Evolutionary conservation across 2,888 invertebrate species (phyloP).

Genomic region (Diogma glabrata): DNA sequence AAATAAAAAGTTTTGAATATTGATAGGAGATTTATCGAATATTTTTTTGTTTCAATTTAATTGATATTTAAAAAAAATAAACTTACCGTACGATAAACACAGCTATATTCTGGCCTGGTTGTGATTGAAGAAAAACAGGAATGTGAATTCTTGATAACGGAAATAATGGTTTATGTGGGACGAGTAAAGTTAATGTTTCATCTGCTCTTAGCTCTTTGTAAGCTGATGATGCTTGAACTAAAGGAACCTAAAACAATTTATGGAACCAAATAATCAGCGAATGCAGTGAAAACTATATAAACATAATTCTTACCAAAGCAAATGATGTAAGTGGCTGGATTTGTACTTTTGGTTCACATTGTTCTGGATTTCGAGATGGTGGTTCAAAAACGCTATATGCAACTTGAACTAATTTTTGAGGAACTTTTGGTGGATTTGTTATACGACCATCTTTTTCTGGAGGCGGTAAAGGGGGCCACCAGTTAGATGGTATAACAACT

Average conservation of each 20-base stretch:
- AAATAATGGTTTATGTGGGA: conserved; percentile 81
- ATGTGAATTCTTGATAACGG: conserved; percentile 83
- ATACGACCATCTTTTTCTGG: conserved; percentile 48
- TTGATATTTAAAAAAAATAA: too few relatives aligned
- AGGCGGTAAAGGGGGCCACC: conserved; percentile 73
- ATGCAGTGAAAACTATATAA: background rate
- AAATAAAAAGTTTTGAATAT: too few relatives aligned
- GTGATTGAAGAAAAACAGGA: conserved; percentile 74
- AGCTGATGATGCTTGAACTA: conserved; percentile 65
- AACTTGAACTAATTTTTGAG: conserved; percentile 64
- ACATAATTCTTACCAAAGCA: conserved; percentile 26
- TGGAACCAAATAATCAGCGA: background rate
- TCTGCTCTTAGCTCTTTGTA: conserved; percentile 77
- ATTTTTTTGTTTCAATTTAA: too few relatives aligned
- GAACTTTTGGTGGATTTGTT: conserved; percentile 44
- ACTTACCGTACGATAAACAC: conserved; percentile 76
- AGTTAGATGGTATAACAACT: conserved; percentile 74
- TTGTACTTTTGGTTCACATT: conserved; percentile 63
- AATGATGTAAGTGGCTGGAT: conserved; percentile 56
- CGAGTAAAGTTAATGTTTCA: conserved; percentile 70
- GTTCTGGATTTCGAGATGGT: conserved; percentile 50
- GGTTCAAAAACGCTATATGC: conserved; percentile 85
- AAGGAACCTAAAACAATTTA: conserved; percentile 42
- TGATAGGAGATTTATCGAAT: too few relatives aligned
- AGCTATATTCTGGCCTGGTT: conserved; percentile 53